Evolutionary conservation across 1,140 invertebrate species (phyloP).

Genomic region (Tetramorium parvispinum): DNA sequence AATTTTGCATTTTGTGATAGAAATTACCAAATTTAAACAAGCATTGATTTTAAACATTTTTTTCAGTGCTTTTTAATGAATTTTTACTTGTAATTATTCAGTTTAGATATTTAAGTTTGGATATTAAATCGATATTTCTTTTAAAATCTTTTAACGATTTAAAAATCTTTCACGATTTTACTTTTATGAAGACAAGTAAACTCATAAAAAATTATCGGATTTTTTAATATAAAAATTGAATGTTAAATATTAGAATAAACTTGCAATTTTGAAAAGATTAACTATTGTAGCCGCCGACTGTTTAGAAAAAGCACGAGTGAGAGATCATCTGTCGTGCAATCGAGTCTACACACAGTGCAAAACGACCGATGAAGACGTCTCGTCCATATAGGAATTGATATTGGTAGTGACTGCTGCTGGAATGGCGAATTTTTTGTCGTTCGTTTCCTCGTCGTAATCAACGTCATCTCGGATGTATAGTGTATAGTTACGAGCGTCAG

Average conservation of each 20-base stretch:
- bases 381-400: conserved; percentile 60
- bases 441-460: conserved; percentile 57
- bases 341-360: conserved; percentile 12
- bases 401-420: conserved; percentile 26
- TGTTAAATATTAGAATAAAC: not conserved
- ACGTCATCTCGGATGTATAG: conserved; percentile 33
- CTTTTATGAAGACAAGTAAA: not conserved
- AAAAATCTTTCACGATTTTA: not conserved
- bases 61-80: not conserved
- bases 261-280: not conserved
- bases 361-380: conserved; percentile 69
- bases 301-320: conserved; percentile 19
- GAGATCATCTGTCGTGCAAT: conserved; percentile 16
- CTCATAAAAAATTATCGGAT: not conserved
- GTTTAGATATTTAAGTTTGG: not conserved
- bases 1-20: not conserved
- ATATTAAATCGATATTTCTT: not conserved
- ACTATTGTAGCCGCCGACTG: not conserved
- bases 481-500: conserved; percentile 8
- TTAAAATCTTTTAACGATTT: not conserved
- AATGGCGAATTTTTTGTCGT: conserved; percentile 62
- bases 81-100: not conserved
- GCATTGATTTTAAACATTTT: not conserved
- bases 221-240: not conserved
- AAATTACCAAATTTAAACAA: not conserved